Evolutionary conservation across 2,797 vertebrate genomes (phyloP), one percentile per base, ranked within the genome.

Genomic region (Semaprochilodus insignis): DNA sequence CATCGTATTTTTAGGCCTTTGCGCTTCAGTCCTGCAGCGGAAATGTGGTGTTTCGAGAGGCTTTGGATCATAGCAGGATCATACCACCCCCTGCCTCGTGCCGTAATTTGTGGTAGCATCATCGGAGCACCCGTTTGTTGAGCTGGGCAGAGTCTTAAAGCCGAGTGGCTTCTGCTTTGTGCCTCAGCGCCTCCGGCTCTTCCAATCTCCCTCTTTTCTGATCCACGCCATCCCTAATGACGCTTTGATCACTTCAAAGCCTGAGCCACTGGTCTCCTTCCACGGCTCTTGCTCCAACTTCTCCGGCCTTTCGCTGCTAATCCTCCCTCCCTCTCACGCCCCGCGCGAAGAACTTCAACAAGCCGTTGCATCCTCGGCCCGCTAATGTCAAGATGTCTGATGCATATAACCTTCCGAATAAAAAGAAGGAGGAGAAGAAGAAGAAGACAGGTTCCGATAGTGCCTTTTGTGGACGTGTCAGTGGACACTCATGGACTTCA

Each of bases 1-100:
- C 27, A 83, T 66, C 19, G 69, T 89, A 85, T 92, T 90, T 91
- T 91, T 91, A 90, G 77, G 57, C 87, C 10, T 34, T 21, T 10
- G 27, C 82, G 78, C 82, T 89, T 86, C 87, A 66, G 90, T 86
- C 66, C 80, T 86, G 72, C 77, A 84, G 54, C 27, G 19, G 76
- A 85, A 85, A 80, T 85, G 17, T 63, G 6, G 85, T 90, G 83
- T 90, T 91, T 70, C 80, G 78, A 91, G 83, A 82, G 81, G 80
- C 85, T 59, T 80, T 34, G 75, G 74, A 67, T 85, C 88, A 81
- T 65, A 63, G 80, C 76, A 51, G 59, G 54, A 85, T 88, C 16
- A 77, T 88, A 65, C 4, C 16, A 34, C 31, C 63, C 27, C 63
- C 15, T 11, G n/a, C 55, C 70, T 81, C 59, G 62, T 54, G 15